These are phyloP conservation scores for Bhutanitis thaidina DNA, from an alignment of 2,888 invertebrate genomes.

Conservation along the genomic window DNA sequence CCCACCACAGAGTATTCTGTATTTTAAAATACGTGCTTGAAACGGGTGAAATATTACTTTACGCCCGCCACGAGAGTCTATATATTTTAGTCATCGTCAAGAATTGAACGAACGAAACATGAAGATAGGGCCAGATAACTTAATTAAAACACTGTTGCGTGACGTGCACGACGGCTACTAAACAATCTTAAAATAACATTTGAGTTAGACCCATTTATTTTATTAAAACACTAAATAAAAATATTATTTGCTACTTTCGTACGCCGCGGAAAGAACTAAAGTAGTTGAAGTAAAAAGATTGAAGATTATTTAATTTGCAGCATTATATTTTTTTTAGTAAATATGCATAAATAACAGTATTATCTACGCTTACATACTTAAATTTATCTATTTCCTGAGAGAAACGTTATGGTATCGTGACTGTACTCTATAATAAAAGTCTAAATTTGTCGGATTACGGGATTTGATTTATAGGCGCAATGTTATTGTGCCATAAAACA, in stretches of 20 bases:
- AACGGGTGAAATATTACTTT: slow-evolving; percentile 71
- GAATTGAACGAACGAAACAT: slow-evolving; percentile 52
- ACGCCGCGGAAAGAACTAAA: no score
- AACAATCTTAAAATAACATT: slow-evolving; percentile 5
- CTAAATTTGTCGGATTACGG: slow-evolving; percentile 17
- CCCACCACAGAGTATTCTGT: slow-evolving; percentile 57
- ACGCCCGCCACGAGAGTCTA: slow-evolving; percentile 50
- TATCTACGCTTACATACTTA: no score
- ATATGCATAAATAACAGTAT: no score
- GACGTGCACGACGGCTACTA: slow-evolving; percentile 25
- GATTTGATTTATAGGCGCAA: slow-evolving; percentile 20
- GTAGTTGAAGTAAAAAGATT: no score
- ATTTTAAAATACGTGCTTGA: slow-evolving; percentile 73
- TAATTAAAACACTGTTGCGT: slow-evolving; percentile 47
- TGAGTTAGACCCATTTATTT: background rate
- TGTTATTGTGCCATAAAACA: slow-evolving; percentile 20
- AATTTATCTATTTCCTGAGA: no score
- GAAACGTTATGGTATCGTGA: no score
- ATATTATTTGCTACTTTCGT: no score
- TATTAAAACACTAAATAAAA: slow-evolving; percentile 2
- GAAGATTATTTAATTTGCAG: no score
- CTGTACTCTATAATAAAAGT: background rate
- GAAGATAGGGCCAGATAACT: slow-evolving; percentile 60
- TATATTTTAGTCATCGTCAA: slow-evolving; percentile 60
- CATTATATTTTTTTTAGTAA: no score